A percentile compares a stretch with the other conserved stretches of the same genome.
phyloP scores from a whole-genome alignment of 2,888 invertebrate genomes.

The Salpingus planirostris region DNA sequence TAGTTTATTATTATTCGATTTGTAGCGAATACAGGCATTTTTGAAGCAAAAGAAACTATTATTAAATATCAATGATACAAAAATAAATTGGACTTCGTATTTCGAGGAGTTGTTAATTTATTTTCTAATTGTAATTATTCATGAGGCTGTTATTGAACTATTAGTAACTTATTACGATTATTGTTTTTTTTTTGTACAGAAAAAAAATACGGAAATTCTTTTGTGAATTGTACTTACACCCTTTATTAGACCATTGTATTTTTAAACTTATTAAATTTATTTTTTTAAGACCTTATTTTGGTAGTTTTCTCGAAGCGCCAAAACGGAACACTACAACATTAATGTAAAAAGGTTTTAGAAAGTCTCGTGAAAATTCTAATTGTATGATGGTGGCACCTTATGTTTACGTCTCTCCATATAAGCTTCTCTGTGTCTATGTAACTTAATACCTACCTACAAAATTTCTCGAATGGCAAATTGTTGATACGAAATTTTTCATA shows the following conservation, averaged over 20 bases:
- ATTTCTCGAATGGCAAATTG: slow-evolving; percentile 17
- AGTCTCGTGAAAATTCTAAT: slow-evolving; percentile 16
- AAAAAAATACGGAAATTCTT: slow-evolving; percentile 27
- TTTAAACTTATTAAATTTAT: slow-evolving; percentile 19
- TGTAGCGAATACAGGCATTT: slow-evolving; percentile 21
- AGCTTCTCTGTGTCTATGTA: slow-evolving; percentile 18
- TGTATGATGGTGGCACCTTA: slow-evolving; percentile 15
- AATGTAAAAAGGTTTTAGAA: slow-evolving; percentile 14
- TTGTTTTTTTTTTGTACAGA: no score
- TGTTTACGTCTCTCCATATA: slow-evolving; percentile 21
- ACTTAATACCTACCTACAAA: slow-evolving; percentile 9
- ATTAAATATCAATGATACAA: no score
- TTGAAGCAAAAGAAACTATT: no score
- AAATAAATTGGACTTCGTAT: slow-evolving; percentile 15
- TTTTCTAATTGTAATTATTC: slow-evolving; percentile 37
- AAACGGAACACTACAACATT: no score
- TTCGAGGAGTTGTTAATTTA: slow-evolving; percentile 33
- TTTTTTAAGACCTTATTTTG: slow-evolving; percentile 13
- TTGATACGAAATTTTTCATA: slow-evolving; percentile 14
- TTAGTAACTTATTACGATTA: slow-evolving; percentile 39
- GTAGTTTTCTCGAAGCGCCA: slow-evolving; percentile 11
- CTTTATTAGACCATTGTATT: slow-evolving; percentile 22
- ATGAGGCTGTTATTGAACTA: slow-evolving; percentile 40
- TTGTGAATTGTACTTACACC: slow-evolving; percentile 37
- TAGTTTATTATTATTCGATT: not conserved